These are phyloP conservation scores for Lepus timidus DNA, from an alignment of 2,113 vertebrate species.

Conservation along the genomic window DNA sequence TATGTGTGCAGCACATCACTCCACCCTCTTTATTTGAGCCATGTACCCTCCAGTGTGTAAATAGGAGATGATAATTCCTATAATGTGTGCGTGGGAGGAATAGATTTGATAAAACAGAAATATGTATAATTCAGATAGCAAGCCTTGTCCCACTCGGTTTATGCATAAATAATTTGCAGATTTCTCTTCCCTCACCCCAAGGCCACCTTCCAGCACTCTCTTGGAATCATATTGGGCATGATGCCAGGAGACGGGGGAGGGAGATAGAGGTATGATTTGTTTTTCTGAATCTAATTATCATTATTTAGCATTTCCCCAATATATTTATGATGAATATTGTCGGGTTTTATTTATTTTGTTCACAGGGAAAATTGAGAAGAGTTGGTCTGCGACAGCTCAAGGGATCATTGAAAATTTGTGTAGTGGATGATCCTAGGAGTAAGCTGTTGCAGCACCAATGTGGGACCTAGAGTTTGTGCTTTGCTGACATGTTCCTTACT, in stretches of 20 bases:
- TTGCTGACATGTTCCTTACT: not conserved
- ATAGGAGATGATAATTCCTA: slow-evolving; percentile 81
- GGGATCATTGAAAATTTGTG: not conserved
- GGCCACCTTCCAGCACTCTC: slow-evolving; percentile 46
- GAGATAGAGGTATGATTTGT: not conserved
- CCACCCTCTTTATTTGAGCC: slow-evolving; percentile 82
- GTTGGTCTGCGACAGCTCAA: not conserved
- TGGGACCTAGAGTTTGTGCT: not conserved
- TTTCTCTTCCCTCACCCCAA: not conserved
- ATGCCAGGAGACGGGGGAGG: not conserved
- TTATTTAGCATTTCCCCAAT: slow-evolving; percentile 24
- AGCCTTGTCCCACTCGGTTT: slow-evolving; percentile 67
- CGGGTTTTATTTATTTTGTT: slow-evolving; percentile 11
- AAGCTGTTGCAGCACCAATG: fast-evolving
- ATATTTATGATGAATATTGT: not conserved
- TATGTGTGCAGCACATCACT: slow-evolving; percentile 56
- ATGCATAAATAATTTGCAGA: slow-evolving; percentile 79
- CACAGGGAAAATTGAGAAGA: not conserved
- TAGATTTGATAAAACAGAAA: slow-evolving; percentile 79
- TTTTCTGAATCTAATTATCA: slow-evolving; percentile 53
- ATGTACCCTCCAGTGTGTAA: slow-evolving; percentile 77
- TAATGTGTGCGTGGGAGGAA: slow-evolving; percentile 65
- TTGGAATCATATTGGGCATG: not conserved
- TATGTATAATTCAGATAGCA: slow-evolving; percentile 81
- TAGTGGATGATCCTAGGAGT: not conserved